Conservation (phyloP, 2,888 invertebrate species). For the Acanthosepion pharaonis region DNA sequence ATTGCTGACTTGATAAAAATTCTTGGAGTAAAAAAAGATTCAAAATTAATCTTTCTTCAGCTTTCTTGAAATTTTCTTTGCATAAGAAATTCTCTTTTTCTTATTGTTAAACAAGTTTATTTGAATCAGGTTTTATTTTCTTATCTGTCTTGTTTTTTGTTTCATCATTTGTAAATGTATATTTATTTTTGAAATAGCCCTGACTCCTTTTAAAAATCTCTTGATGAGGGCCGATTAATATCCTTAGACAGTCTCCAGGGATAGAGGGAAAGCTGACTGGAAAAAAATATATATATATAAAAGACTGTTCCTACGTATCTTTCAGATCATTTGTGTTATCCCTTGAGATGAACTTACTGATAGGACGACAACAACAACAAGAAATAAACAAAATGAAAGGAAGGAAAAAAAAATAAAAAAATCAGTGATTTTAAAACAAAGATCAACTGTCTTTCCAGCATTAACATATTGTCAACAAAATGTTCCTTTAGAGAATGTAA, state of each 20-base stretch:
- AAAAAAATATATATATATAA: neutral
- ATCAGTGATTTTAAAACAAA: neutral
- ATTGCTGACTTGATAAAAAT: too few species aligned
- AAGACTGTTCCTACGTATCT: neutral
- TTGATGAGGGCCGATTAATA: neutral
- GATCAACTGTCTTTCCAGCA: neutral
- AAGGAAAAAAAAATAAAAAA: neutral
- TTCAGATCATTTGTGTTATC: neutral
- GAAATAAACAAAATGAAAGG: neutral
- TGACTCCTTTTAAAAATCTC: neutral
- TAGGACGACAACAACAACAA: neutral
- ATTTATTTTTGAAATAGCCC: neutral
- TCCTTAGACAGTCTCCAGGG: neutral
- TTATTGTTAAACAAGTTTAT: neutral
- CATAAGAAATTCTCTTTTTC: too few species aligned
- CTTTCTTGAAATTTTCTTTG: too few species aligned
- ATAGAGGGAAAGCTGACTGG: neutral
- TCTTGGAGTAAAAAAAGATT: too few species aligned
- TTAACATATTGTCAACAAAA: constrained; percentile 17
- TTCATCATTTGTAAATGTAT: neutral
- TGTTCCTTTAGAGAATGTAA: neutral
- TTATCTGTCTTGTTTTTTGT: neutral
- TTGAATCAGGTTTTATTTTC: neutral
- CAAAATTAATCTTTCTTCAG: too few species aligned
- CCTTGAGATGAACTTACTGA: neutral